A percentile compares a stretch with the other conserved stretches of the same genome.
These are phyloP conservation scores for Limnephilus auricula DNA, from an alignment of 2,888 invertebrate species.

Conservation along the genomic window DNA sequence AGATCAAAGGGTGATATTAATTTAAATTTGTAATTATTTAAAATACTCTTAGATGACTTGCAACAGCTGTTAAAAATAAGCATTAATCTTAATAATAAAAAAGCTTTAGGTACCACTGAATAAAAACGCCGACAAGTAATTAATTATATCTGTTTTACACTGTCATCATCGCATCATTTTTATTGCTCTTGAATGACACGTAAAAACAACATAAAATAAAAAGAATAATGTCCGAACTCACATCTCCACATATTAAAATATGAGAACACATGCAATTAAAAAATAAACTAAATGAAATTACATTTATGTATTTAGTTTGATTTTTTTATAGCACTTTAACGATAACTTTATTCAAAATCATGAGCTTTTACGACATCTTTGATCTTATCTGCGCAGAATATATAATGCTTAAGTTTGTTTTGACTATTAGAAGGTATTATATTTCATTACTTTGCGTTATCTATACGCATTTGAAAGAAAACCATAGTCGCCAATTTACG, in stretches of 20 bases:
- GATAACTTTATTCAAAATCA: background rate
- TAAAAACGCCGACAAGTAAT: constrained; percentile 15
- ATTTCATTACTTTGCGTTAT: too few species aligned
- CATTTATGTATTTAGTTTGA: background rate
- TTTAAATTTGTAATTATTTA: constrained; percentile 14
- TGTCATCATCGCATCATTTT: constrained; percentile 44
- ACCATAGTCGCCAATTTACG: too few species aligned
- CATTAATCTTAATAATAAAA: constrained; percentile 31
- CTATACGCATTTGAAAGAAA: too few species aligned
- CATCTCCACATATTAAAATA: background rate
- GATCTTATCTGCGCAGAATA: background rate
- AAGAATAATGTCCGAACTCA: background rate
- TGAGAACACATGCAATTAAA: background rate
- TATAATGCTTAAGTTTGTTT: too few species aligned
- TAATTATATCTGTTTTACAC: constrained; percentile 33
- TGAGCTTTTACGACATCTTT: background rate
- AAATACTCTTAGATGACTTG: constrained; percentile 32
- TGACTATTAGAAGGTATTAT: too few species aligned
- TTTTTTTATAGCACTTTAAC: too few species aligned
- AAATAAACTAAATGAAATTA: background rate
- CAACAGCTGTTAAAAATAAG: constrained; percentile 11
- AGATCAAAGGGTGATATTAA: background rate
- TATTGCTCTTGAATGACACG: constrained; percentile 24
- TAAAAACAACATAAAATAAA: background rate
- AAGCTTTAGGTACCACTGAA: background rate